Evolutionary conservation across 1,140 invertebrate species (phyloP), one percentile per base, ranked within the genome.

Genomic region (Meteorus sp.): DNA sequence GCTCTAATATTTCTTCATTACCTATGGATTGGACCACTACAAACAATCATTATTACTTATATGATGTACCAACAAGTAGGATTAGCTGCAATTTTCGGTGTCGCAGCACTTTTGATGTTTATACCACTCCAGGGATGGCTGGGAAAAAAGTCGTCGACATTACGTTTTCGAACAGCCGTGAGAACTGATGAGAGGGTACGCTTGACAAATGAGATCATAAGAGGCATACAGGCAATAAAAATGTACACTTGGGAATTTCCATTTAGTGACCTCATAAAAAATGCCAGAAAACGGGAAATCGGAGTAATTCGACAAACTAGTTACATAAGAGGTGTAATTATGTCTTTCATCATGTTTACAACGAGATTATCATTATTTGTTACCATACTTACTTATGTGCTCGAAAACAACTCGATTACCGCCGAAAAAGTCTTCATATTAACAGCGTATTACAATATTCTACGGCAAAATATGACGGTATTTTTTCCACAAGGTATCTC

Each of bases 241-340:
- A 95, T 96, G 92, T 94, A 93, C 69, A 87, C 89, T 0, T 95
- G 92, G 92, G 92, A 95, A 73, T 85, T 87, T 55, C 90, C 90
- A 0, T 94, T 94, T 70, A 86, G 86, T 2, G 83, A 82, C 51
- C 76, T 92, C 23, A 84, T 93, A 8, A 73, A 79, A 35, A 63
- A 63, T 9, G 79, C 82, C 8, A 68, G 85, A 67, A 50, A 85
- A 53, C 85, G 84, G 66, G 87, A 88, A 75, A 83, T 91, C 52
- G 83, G 81, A 51, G 84, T 88, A 0, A 88, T 93, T 31, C 83
- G 82, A 61, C 81, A 82, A 33, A 85, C 87, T 41, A 86, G 87
- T 0, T 86, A 86, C 69, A 83, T 91, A 0, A 80, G 86, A 56
- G 88, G 86, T 4, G 75, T 89, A 1, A 86, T 87, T 63, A 80